A percentile compares a stretch with the other conserved stretches of the same genome.
These are phyloP conservation scores for Rafetus swinhoei DNA, from an alignment of 2,113 vertebrate species.

Conservation along the genomic window DNA sequence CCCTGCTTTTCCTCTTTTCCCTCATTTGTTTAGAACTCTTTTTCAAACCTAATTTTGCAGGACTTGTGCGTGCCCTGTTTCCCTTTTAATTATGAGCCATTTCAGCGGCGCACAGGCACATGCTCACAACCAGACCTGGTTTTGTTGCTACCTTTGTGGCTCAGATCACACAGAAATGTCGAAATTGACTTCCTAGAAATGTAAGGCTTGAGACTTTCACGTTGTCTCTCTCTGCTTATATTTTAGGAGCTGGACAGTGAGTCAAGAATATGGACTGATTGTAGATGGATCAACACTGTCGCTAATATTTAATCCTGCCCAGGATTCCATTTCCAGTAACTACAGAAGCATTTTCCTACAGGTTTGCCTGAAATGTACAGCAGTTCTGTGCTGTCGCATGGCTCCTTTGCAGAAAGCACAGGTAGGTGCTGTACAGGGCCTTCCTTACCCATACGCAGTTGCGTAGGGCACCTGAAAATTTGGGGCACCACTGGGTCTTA, in stretches of 20 bases:
- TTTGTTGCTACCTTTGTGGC: neutral
- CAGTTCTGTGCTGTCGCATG: slow-evolving; percentile 97
- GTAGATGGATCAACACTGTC: slow-evolving; percentile 94
- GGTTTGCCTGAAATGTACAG: slow-evolving; percentile 93
- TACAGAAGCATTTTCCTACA: slow-evolving; percentile 96
- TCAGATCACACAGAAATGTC: neutral
- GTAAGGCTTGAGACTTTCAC: neutral
- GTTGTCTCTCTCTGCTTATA: neutral
- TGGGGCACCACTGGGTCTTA: no score
- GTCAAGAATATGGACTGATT: slow-evolving; percentile 93
- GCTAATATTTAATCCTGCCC: slow-evolving; percentile 88
- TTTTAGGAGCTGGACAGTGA: slow-evolving; percentile 87
- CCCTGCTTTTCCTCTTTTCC: neutral
- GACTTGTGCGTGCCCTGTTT: rapidly evolving
- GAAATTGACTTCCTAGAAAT: neutral
- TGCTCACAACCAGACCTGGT: neutral
- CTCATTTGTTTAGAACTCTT: no score
- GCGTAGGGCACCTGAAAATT: no score
- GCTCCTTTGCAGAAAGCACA: slow-evolving; percentile 97
- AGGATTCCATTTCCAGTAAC: slow-evolving; percentile 83
- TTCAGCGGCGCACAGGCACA: neutral
- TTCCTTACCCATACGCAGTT: no score
- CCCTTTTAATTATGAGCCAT: rapidly evolving
- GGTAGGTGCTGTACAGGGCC: slow-evolving; percentile 74
- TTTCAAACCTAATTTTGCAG: neutral